Percentiles rank a stretch among this genome's conserved stretches.
phyloP scores from a whole-genome alignment of 2,888 invertebrate genomes.

The Brenthis hecate region DNA sequence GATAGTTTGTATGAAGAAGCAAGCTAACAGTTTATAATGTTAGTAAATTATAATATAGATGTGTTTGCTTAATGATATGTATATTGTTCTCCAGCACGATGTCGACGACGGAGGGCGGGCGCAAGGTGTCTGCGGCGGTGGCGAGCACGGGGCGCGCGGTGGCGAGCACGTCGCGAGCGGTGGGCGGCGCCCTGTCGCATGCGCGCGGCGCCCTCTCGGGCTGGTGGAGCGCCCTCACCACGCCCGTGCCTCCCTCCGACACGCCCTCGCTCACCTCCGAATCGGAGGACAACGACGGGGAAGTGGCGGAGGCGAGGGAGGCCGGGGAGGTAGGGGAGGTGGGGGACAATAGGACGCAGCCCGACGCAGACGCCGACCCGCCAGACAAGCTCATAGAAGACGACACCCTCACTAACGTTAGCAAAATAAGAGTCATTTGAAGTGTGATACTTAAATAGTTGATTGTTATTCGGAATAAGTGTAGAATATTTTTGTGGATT shows the following conservation, averaged over 20 bases:
- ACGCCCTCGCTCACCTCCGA: slow-evolving; percentile 45
- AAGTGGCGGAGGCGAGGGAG: slow-evolving; percentile 36
- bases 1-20: no score
- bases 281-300: slow-evolving; percentile 40
- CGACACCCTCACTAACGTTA: slow-evolving; percentile 47
- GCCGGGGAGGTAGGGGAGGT: slow-evolving; percentile 40
- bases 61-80: background rate
- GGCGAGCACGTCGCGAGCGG: slow-evolving; percentile 76
- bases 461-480: slow-evolving; percentile 27
- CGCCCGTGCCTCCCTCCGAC: slow-evolving; percentile 45
- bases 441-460: slow-evolving; percentile 37
- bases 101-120: slow-evolving; percentile 96
- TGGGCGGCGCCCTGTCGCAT: slow-evolving; percentile 92
- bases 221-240: slow-evolving; percentile 88
- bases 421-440: slow-evolving; percentile 63
- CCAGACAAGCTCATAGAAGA: slow-evolving; percentile 68
- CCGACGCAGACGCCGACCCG: slow-evolving; percentile 44
- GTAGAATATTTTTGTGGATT: slow-evolving; percentile 29
- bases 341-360: slow-evolving; percentile 38
- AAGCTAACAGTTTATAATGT: no score
- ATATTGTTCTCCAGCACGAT: slow-evolving; percentile 86
- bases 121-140: slow-evolving; percentile 96
- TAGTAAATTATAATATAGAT: no score
- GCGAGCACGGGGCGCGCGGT: slow-evolving; percentile 95
- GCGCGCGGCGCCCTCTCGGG: slow-evolving; percentile 93